Conservation (phyloP, 1,140 invertebrate genomes). For the Dufourea novaeangliae region DNA sequence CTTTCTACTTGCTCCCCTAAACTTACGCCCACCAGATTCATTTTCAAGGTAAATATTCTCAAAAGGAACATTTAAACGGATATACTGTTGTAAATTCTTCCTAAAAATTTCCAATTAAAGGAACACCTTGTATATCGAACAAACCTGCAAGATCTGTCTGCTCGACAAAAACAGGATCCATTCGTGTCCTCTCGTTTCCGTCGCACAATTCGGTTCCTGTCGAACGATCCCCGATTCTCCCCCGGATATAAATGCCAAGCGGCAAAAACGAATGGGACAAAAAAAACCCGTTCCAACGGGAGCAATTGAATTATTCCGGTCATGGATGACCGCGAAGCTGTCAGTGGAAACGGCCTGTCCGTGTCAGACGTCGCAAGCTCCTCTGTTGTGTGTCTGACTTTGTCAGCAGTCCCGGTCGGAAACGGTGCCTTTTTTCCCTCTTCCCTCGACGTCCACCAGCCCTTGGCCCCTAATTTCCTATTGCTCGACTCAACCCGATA, state of each 20-base stretch:
- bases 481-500: neutral
- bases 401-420: conserved; percentile 3
- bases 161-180: neutral
- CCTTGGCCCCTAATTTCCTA: neutral
- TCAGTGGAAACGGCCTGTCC: neutral
- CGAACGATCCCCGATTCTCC: neutral
- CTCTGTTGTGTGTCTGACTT: neutral
- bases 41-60: no score
- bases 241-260: neutral
- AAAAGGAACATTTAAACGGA: no score
- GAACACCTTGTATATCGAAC: no score
- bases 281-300: neutral
- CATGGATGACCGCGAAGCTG: neutral
- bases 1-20: no score
- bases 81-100: no score
- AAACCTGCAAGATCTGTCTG: no score
- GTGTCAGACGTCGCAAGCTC: neutral
- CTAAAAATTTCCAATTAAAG: no score
- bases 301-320: conserved; percentile 7
- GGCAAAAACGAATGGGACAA: no score
- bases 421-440: neutral
- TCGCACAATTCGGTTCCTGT: neutral
- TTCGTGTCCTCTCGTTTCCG: neutral
- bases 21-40: no score
- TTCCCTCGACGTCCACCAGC: neutral